phyloP scores from a whole-genome alignment of 1,140 invertebrate genomes.

The Pseudobourletiella spinata region DNA sequence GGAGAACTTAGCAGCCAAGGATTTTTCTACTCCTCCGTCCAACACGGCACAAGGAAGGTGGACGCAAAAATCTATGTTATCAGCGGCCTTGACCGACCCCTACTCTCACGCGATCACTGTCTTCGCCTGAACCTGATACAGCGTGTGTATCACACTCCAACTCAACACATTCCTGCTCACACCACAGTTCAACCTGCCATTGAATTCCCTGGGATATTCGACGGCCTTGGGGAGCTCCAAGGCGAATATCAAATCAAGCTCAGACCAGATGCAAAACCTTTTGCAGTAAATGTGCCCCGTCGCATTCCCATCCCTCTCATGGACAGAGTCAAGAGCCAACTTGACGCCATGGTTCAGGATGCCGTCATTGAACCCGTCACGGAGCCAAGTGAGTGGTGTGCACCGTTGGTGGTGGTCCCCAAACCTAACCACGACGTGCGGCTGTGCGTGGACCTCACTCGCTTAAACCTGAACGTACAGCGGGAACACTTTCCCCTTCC shows the following conservation, averaged over 20 bases:
- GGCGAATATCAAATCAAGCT: conserved; percentile 8
- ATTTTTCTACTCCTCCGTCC: background rate
- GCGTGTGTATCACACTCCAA: too few relatives aligned
- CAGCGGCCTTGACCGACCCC: background rate
- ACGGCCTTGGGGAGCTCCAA: background rate
- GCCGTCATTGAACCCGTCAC: conserved; percentile 38
- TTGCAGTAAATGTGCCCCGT: conserved; percentile 1
- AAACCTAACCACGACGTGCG: conserved; percentile 9
- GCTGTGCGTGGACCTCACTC: conserved; percentile 24
- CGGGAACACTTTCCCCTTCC: conserved; percentile 18
- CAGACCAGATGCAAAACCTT: conserved; percentile 13
- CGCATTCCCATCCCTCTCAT: conserved; percentile 21
- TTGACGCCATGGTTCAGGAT: conserved; percentile 28
- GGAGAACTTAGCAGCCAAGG: background rate
- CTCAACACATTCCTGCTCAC: background rate
- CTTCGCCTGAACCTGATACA: background rate
- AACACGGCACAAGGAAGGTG: background rate
- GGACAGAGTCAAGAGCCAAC: conserved; percentile 16
- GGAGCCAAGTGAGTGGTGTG: conserved; percentile 36
- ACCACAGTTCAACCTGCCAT: conserved; percentile 6
- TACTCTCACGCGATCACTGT: background rate
- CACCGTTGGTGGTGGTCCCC: conserved; percentile 3
- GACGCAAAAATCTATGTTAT: conserved; percentile 5
- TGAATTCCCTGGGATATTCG: conserved; percentile 19
- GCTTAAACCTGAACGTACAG: conserved; percentile 8